Evolutionary conservation across 2,113 vertebrate genomes (phyloP), one percentile per base, ranked within the genome.

Genomic region (Sylvietta virens): DNA sequence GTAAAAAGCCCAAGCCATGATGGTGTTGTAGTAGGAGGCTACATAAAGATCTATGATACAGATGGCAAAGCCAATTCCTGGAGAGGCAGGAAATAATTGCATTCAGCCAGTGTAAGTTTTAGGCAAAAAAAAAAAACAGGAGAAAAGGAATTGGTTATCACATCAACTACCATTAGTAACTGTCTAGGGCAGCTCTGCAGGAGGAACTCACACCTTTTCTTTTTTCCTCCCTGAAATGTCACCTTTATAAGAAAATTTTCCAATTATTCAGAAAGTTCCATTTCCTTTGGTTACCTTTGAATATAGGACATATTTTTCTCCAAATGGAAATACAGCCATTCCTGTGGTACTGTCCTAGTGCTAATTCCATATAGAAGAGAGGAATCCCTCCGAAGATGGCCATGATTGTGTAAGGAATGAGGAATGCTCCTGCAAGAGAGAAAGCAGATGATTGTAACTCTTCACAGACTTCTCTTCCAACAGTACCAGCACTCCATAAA

Each of bases 21-120:
- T 99, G 97, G 99, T 99, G 98, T 99, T 99, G 97, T 99, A 99
- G 98, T 99, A 99, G 97, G 99, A 99, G 92, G 99, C 98, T 4
- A 99, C 96, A 37, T 99, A 99, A 66, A 99, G 98, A 66, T 98
- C 98, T 48, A 99, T 99, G 92, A 99, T 97, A 97, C 99, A 99
- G 98, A 99, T 99, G 97, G 99, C 98, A 53, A 98, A 99, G 81
- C 99, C 99, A 24, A 99, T 99, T 62, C 99, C 99, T 99, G 73
- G 58, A 11, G 42, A 82, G 89, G 76, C 47, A 82, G 50, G 86
- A 92, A 81, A 88, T 16, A 57, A 62, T 61, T 37, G 67, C 39
- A 30, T 39, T 50, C 40, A 78, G 56, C 14, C 50, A 77, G 54
- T 5, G 19, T 33, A 57, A 81, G n/a, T 58, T 88, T 71, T 23